Percentiles rank a stretch among this genome's conserved stretches.
Conservation (phyloP, 2,888 invertebrate species). For the Scrobipalpa costella region DNA sequence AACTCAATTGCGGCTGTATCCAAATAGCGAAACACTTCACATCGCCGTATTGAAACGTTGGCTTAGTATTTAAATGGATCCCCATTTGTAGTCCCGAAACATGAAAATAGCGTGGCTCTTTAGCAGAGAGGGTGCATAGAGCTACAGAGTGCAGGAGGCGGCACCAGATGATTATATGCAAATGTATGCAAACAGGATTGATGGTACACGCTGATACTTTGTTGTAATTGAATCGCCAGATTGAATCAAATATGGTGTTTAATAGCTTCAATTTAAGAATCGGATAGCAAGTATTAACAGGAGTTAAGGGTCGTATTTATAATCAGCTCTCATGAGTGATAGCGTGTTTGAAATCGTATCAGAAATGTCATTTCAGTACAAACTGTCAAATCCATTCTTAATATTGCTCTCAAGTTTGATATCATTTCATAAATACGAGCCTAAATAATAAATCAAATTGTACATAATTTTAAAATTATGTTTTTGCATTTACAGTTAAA, state of each 20-base stretch:
- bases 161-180: constrained; percentile 47
- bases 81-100: constrained; percentile 80
- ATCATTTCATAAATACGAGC: too few relatives aligned
- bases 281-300: too few relatives aligned
- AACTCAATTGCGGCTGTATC: constrained; percentile 28
- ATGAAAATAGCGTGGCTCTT: constrained; percentile 82
- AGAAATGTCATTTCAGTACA: too few relatives aligned
- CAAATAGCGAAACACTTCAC: constrained; percentile 53
- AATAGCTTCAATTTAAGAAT: not conserved
- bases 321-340: too few relatives aligned
- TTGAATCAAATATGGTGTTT: constrained; percentile 9
- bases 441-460: too few relatives aligned
- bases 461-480: too few relatives aligned
- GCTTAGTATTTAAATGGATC: constrained; percentile 80
- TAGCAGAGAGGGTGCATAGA: constrained; percentile 69
- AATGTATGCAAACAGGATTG: constrained; percentile 34
- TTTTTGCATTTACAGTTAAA: too few relatives aligned
- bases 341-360: too few relatives aligned
- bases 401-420: too few relatives aligned
- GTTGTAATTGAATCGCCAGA: constrained; percentile 14
- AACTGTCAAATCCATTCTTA: too few relatives aligned
- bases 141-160: constrained; percentile 57
- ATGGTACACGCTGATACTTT: constrained; percentile 6
- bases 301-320: too few relatives aligned
- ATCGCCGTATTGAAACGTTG: constrained; percentile 75